A percentile compares a stretch with the other conserved stretches of the same genome.
Evolutionary conservation across 2,113 vertebrate genomes (phyloP).

Genomic region (Buteo buteo): DNA sequence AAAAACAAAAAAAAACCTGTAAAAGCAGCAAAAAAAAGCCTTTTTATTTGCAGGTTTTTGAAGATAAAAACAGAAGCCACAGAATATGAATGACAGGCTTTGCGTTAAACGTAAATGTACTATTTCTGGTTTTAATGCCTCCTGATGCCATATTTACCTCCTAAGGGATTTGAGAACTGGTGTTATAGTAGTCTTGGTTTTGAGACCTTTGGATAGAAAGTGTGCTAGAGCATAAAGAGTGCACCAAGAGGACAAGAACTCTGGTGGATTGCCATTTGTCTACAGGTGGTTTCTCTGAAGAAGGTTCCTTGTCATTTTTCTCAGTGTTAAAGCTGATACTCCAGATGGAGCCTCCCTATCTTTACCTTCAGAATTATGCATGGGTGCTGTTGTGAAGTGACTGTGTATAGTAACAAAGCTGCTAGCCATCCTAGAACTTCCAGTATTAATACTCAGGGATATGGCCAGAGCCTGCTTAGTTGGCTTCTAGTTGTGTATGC

Average conservation of each 20-base stretch:
- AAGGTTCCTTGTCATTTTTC: background rate
- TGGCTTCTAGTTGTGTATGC: background rate
- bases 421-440: background rate
- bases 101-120: background rate
- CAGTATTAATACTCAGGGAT: background rate
- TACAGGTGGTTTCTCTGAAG: background rate
- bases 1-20: background rate
- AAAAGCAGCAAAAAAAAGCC: background rate
- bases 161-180: background rate
- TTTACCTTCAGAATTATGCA: background rate
- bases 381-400: background rate
- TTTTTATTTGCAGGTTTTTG: background rate
- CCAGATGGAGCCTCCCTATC: background rate
- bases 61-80: background rate
- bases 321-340: background rate
- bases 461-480: background rate
- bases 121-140: background rate
- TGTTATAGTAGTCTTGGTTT: background rate
- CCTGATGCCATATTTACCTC: background rate
- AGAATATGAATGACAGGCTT: background rate
- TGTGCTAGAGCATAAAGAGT: background rate
- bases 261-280: background rate
- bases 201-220: background rate
- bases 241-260: background rate
- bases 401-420: accelerated